A percentile compares a stretch with the other conserved stretches of the same genome.
Conservation (phyloP, 2,797 vertebrate species). For the Alectoris magna region DNA sequence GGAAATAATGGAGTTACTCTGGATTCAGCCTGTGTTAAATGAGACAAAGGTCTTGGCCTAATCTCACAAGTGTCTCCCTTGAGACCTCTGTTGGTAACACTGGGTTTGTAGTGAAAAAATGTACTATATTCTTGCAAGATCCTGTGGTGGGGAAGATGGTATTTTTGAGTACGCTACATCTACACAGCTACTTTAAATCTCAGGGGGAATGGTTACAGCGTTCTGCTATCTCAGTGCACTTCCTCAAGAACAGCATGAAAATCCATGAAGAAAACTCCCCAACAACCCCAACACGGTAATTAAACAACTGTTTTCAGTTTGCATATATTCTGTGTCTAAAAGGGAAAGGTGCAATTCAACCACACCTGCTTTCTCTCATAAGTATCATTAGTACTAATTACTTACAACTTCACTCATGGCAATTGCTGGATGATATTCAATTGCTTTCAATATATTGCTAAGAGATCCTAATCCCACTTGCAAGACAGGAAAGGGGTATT, state of each 20-base stretch:
- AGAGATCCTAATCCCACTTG: not conserved
- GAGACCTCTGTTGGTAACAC: not conserved
- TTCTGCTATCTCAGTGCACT: not conserved
- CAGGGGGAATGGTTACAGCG: not conserved
- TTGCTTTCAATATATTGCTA: slow-evolving; percentile 61
- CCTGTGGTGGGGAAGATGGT: not conserved
- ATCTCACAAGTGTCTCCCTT: not conserved
- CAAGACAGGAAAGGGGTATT: not conserved
- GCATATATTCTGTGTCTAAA: not conserved
- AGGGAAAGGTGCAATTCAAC: slow-evolving; percentile 31
- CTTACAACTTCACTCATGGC: slow-evolving; percentile 71
- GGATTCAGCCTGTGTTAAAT: not conserved
- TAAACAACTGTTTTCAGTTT: not conserved
- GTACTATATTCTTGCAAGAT: not conserved
- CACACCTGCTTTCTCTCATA: slow-evolving; percentile 63
- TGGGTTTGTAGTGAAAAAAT: not conserved
- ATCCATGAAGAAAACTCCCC: not conserved
- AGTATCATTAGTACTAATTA: slow-evolving; percentile 76
- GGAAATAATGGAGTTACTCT: slow-evolving; percentile 5
- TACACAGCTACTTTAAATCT: not conserved
- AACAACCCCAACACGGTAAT: not conserved
- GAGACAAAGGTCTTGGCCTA: not conserved
- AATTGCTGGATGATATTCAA: slow-evolving; percentile 66
- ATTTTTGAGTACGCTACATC: not conserved
- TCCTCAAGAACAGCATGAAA: not conserved